Evolutionary conservation across 2,797 vertebrate species (phyloP).

Genomic region (Denticeps clupeoides): DNA sequence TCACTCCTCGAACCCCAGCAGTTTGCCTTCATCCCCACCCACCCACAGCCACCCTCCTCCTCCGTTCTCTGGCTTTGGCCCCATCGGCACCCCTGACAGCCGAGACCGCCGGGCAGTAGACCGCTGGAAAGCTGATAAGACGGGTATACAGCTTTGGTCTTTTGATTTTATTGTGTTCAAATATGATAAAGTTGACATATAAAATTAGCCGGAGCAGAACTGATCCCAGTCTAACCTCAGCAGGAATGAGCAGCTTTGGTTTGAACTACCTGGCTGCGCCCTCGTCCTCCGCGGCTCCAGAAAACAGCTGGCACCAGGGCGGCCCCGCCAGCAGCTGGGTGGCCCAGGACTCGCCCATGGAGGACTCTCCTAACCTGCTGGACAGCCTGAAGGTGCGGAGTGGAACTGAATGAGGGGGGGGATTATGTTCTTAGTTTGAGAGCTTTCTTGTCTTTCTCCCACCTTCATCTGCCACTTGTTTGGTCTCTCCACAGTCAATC

Average conservation of each 20-base stretch:
- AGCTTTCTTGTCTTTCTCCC: too few relatives aligned
- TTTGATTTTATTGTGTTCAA: too few relatives aligned
- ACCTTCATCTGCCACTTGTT: background rate
- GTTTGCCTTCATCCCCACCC: slow-evolving; percentile 90
- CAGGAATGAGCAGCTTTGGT: slow-evolving; percentile 77
- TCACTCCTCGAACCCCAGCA: slow-evolving; percentile 97
- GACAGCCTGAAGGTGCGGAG: slow-evolving; percentile 95
- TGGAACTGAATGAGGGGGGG: too few relatives aligned
- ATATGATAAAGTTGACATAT: too few relatives aligned
- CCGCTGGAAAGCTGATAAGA: slow-evolving; percentile 93
- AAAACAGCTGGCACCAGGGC: slow-evolving; percentile 85
- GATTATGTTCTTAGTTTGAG: background rate
- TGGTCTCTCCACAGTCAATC: slow-evolving; percentile 72
- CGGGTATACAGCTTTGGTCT: slow-evolving; percentile 63
- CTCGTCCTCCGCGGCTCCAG: slow-evolving; percentile 58
- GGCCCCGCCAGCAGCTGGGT: slow-evolving; percentile 73
- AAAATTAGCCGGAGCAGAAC: too few relatives aligned
- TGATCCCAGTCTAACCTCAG: slow-evolving; percentile 20
- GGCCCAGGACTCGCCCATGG: slow-evolving; percentile 78
- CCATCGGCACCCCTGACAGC: slow-evolving; percentile 88
- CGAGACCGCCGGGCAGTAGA: slow-evolving; percentile 78
- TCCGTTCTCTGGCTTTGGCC: slow-evolving; percentile 91
- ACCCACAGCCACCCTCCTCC: slow-evolving; percentile 85
- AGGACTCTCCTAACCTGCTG: slow-evolving; percentile 89
- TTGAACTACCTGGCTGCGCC: slow-evolving; percentile 82